These are phyloP conservation scores for Hippocampus mohnikei DNA, from an alignment of 2,113 vertebrate species.

Conservation along the genomic window DNA sequence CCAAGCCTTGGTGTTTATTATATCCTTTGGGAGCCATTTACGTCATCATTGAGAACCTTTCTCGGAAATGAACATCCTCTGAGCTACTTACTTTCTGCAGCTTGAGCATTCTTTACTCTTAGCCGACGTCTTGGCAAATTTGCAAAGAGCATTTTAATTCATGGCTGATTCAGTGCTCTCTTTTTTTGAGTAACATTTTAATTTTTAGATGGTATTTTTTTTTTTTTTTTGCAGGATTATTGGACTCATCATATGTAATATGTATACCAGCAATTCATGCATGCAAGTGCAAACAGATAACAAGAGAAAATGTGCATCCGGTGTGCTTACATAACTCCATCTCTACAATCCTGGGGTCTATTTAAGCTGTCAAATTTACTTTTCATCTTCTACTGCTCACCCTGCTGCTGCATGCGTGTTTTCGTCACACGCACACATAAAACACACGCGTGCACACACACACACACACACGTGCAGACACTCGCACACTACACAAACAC, in stretches of 20 bases:
- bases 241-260: neutral
- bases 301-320: slow-evolving; percentile 5
- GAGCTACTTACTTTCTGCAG: neutral
- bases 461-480: neutral
- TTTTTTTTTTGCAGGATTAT: slow-evolving; percentile 3
- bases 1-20: neutral
- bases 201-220: neutral
- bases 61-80: neutral
- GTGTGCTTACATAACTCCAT: slow-evolving; percentile 10
- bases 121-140: neutral
- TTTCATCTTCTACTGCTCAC: slow-evolving; percentile 9
- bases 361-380: slow-evolving; percentile 1
- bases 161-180: neutral
- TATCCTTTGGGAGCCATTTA: neutral
- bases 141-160: neutral
- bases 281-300: neutral
- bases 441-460: neutral
- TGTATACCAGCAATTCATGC: neutral
- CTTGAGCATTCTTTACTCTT: neutral
- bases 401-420: slow-evolving; percentile 6
- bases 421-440: neutral
- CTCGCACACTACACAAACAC: neutral
- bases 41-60: neutral
- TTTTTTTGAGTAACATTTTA: neutral
- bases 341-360: slow-evolving; percentile 9